Evolutionary conservation across 2,113 vertebrate genomes (phyloP), one percentile per base, ranked within the genome.

Genomic region (Sula dactylatra): DNA sequence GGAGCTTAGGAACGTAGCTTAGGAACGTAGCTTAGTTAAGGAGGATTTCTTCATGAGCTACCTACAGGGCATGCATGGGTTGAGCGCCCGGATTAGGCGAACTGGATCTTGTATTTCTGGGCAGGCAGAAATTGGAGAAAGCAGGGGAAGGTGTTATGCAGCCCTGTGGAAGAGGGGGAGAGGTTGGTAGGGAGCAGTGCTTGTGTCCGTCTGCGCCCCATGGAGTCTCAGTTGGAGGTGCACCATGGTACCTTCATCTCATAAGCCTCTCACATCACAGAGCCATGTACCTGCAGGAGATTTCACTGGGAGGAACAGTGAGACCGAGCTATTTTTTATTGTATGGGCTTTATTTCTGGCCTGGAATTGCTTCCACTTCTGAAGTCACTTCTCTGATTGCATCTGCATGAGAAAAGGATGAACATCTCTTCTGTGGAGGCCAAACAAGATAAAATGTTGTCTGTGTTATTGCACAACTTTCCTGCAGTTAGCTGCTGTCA

Each of bases 21-120:
- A 16, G 83, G 78, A 91, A 36, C 49, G 10, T 40, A 52, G 31
- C 84, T 94, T 93, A 16, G 83, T 94, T 95, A 96, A 94, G 78
- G 66, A 86, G 49, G 34, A 69, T 42, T 91, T 86, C 73, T 95
- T 87, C 58, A 32, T 54, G 55, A 85, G n/a, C 29, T 71, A 79
- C 70, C 56, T 82, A 64, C n/a, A 90, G 74, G 74, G 73, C 40
- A 61, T n/a, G 24, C 25, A 38, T 16, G 36, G 27, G 21, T 85
- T 82, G 62, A 52, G 40, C 62, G 83, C 56, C 36, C 66, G 61
- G n/a, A 65, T 88, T 44, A 82, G 45, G 22, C 49, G 70, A 91
- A 85, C 21, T 80, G 58, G 14, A 36, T 72, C 34, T 91, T 80
- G 40, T 34, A 45, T 80, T 90, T 82, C 52, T 94, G 91, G 49